Evolutionary conservation across 92 coral and sea anemone genomes (phyloP).

Genomic region (Montipora capitata): DNA sequence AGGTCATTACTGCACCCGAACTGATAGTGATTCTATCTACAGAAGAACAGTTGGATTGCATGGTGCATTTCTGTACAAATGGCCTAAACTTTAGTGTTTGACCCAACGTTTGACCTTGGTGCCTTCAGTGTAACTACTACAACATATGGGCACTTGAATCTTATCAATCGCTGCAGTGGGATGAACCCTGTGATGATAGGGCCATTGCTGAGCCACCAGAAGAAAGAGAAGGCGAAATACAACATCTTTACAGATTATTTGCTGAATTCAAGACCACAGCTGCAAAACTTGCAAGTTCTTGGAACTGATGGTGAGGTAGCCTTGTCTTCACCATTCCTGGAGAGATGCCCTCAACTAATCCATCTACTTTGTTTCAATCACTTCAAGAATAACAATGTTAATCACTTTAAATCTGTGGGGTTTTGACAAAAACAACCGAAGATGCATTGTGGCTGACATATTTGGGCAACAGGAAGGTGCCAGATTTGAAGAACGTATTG

Average conservation of each 20-base stretch:
- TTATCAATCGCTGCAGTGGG: conserved; percentile 36
- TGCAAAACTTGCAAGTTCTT: conserved; percentile 25
- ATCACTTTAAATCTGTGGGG: conserved; percentile 57
- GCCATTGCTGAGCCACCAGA: conserved; percentile 55
- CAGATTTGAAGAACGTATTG: conserved; percentile 44
- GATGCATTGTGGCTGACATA: conserved; percentile 32
- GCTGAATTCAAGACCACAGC: conserved; percentile 25
- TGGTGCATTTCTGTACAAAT: conserved; percentile 37
- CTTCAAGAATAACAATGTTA: conserved; percentile 43
- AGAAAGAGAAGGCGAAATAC: conserved; percentile 55
- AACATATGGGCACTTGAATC: conserved; percentile 42
- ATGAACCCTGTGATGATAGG: conserved; percentile 63
- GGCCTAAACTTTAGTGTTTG: conserved; percentile 12
- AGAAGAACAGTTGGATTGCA: conserved; percentile 37
- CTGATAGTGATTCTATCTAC: conserved; percentile 49
- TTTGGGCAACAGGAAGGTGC: conserved; percentile 51
- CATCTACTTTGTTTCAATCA: conserved; percentile 62
- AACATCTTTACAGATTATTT: conserved; percentile 44
- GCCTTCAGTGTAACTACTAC: conserved; percentile 48
- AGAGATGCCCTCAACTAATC: conserved; percentile 38
- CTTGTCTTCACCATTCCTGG: conserved; percentile 44
- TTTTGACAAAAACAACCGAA: conserved; percentile 25
- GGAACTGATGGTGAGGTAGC: no score
- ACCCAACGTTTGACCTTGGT: conserved; percentile 67
- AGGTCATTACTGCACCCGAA: conserved; percentile 50